phyloP scores from a whole-genome alignment of 2,113 vertebrate species.

The Geococcyx californianus region DNA sequence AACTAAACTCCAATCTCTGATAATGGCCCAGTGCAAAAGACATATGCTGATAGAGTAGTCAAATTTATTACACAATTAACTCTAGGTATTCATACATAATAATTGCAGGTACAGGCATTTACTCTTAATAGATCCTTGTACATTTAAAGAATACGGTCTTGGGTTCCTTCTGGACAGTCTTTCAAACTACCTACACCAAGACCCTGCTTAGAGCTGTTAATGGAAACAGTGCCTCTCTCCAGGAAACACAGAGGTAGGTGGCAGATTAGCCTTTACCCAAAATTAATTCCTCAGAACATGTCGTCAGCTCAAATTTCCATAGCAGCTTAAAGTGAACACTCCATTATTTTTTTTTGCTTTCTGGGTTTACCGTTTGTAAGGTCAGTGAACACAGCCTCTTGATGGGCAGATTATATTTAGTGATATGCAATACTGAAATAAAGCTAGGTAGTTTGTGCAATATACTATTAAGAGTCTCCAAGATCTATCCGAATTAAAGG shows the following conservation, averaged over 20 bases:
- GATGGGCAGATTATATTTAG: neutral
- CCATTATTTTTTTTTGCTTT: neutral
- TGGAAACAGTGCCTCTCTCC: neutral
- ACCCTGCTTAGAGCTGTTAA: neutral
- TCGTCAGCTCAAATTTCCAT: neutral
- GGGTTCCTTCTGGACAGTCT: neutral
- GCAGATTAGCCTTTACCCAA: neutral
- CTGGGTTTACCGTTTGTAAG: neutral
- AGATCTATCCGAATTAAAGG: neutral
- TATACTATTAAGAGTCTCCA: neutral
- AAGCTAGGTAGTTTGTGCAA: neutral
- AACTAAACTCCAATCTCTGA: neutral
- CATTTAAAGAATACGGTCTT: neutral
- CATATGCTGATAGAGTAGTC: neutral
- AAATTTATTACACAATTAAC: neutral
- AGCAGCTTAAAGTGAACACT: neutral
- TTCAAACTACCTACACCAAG: neutral
- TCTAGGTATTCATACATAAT: neutral
- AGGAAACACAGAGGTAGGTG: neutral
- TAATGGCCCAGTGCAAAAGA: neutral
- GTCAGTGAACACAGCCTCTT: neutral
- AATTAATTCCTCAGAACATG: constrained; percentile 9
- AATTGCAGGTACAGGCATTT: neutral
- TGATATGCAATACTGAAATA: neutral
- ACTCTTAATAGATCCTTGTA: neutral